Conservation (phyloP, 2,113 vertebrate species). For the Corythornis vintsioides region DNA sequence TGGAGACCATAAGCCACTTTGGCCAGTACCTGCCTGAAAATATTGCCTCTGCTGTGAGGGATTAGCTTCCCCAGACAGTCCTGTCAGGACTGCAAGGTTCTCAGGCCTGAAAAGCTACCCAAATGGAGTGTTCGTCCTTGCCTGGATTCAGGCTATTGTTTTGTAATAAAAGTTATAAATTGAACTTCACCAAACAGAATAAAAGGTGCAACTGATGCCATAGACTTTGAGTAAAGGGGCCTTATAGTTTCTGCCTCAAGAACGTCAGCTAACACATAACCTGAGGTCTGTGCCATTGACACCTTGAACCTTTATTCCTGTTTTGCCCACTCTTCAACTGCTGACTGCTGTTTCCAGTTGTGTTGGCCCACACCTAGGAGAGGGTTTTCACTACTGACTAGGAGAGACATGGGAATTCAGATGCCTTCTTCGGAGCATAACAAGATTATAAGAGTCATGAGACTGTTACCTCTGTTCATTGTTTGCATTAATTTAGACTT, state of each 20-base stretch:
- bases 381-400: not conserved
- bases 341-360: not conserved
- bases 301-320: not conserved
- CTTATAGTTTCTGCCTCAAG: not conserved
- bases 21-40: no score
- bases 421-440: conserved; percentile 21
- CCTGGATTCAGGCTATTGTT: not conserved
- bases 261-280: not conserved
- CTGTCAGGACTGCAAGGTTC: not conserved
- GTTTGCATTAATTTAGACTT: conserved; percentile 57
- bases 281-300: not conserved
- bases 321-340: not conserved
- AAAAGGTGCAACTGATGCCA: not conserved
- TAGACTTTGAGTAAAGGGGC: not conserved
- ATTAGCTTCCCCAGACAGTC: not conserved
- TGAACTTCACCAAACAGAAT: not conserved
- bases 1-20: not conserved
- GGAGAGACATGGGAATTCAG: not conserved
- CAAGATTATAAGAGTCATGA: conserved; percentile 35
- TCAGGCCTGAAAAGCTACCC: not conserved
- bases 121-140: not conserved
- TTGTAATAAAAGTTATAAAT: conserved; percentile 20
- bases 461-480: conserved; percentile 36
- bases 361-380: not conserved
- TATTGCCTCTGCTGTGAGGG: not conserved